Evolutionary conservation across 2,113 vertebrate genomes (phyloP), one percentile per base, ranked within the genome.

Genomic region (Actenoides hombroni): DNA sequence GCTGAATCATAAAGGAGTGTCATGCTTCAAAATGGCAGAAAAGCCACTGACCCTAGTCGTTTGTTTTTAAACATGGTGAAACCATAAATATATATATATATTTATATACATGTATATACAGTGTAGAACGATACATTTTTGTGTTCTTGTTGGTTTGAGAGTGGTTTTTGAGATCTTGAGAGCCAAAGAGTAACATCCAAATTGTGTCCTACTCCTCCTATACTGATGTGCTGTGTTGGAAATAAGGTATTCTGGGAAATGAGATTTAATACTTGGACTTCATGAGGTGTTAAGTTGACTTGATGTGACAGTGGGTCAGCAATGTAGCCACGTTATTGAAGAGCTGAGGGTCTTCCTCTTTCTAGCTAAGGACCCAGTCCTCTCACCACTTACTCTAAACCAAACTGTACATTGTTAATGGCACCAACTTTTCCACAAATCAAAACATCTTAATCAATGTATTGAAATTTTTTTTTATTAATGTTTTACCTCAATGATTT

Each of bases 401-500:
- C 69, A 86, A 81, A 23, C 25, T 13, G 42, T 39, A 29, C 2
- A 0, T 39, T 77, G 42, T 61, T 75, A 79, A 31, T 23, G n/a
- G 37, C 65, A 39, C 78, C 59, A 29, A 64, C 8, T 59, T 95
- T 93, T 87, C 90, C 61, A 82, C 44, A 61, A 67, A 77, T 28
- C 10, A 39, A 24, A 90, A 39, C 49, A 71, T 75, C 49, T 75
- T 67, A 85, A 64, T 85, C 60, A 51, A 33, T 69, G 28, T 40
- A 40, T 53, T 70, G 78, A 48, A 68, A 69, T 73, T 42, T 11
- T 3, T 37, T 0, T 60, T 60, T 60, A 49, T 90, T 70, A 63
- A 37, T 95, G 75, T 95, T 95, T 92, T 92, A 75, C 81, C 80
- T 89, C 61, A 65, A 83, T 31, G 31, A 13, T 84, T 16, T 31